Conservation (phyloP, 2,113 vertebrate species). For the Chloroceryle aenea region DNA sequence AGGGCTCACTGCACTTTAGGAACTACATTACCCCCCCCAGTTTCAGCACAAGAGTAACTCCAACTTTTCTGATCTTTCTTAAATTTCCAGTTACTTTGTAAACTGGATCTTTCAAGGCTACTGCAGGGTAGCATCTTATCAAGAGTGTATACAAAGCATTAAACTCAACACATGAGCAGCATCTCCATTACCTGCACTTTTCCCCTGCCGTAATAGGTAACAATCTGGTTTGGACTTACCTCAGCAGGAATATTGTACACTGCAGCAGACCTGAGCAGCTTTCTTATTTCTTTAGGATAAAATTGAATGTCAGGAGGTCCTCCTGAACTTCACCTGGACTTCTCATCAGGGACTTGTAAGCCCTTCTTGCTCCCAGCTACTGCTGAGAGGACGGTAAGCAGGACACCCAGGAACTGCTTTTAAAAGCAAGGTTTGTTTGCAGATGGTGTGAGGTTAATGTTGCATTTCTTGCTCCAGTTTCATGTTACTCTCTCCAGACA, state of each 20-base stretch:
- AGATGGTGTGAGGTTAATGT: background rate
- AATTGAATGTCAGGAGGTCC: background rate
- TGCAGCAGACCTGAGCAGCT: background rate
- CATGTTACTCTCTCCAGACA: background rate
- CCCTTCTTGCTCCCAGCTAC: background rate
- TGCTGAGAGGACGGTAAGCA: background rate
- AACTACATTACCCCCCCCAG: background rate
- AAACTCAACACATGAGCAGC: background rate
- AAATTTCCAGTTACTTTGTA: background rate
- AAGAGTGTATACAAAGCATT: accelerated
- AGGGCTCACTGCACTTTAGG: background rate
- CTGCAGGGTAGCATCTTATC: background rate
- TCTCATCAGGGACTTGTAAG: background rate
- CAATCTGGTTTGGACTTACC: background rate
- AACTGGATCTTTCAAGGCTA: background rate
- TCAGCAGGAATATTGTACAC: background rate
- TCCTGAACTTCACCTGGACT: background rate
- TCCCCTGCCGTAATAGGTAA: background rate
- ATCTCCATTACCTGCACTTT: background rate
- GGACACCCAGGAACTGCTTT: background rate
- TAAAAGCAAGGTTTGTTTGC: background rate
- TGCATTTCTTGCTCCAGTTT: background rate
- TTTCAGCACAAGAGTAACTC: background rate
- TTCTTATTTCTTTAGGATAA: background rate
- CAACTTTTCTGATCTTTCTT: background rate